Evolutionary conservation across 2,888 invertebrate genomes (phyloP).

Genomic region (Parochlus steinenii): DNA sequence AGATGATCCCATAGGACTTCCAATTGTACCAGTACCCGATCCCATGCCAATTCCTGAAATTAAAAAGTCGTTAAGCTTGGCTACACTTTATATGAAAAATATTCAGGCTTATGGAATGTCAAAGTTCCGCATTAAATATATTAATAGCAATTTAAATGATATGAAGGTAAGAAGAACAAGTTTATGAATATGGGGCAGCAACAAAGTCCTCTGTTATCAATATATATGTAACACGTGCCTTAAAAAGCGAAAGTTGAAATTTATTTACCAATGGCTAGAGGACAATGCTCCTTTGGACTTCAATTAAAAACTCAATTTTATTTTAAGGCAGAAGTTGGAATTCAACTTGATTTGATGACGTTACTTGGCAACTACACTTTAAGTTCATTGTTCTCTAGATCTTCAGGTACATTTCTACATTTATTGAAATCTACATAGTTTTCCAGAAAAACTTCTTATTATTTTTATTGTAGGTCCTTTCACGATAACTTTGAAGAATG

Average conservation of each 20-base stretch:
- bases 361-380: conserved; percentile 62
- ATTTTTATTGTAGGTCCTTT: conserved; percentile 45
- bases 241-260: no score
- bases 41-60: conserved; percentile 65
- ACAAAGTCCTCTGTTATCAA: conserved; percentile 3
- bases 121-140: conserved; percentile 55
- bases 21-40: conserved; percentile 61
- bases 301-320: no score
- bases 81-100: conserved; percentile 52
- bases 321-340: conserved; percentile 48
- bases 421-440: no score
- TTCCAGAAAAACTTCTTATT: background rate
- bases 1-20: conserved; percentile 63
- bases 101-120: conserved; percentile 58
- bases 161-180: conserved; percentile 50
- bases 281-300: no score
- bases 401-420: conserved; percentile 18
- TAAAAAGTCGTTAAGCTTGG: conserved; percentile 50
- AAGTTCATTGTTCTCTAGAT: conserved; percentile 49
- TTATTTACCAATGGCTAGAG: no score
- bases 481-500: conserved; percentile 53
- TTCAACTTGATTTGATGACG: conserved; percentile 51
- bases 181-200: no score
- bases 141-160: conserved; percentile 52
- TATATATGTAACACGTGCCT: background rate